These are phyloP conservation scores for Echinops telfairi DNA, from an alignment of 2,113 vertebrate genomes.

Conservation along the genomic window DNA sequence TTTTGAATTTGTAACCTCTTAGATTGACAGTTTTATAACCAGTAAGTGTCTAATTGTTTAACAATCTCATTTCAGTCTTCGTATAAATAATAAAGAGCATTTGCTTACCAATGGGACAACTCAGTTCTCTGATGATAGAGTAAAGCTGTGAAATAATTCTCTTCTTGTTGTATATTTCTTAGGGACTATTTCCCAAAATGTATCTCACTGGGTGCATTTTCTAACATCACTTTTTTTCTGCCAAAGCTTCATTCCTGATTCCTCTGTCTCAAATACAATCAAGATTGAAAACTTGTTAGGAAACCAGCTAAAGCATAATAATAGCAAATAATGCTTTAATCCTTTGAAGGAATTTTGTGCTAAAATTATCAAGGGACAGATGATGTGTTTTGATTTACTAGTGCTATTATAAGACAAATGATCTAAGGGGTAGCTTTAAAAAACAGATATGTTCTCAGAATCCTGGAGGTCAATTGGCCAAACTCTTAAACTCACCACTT, in stretches of 20 bases:
- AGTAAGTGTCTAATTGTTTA: not conserved
- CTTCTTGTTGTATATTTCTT: slow-evolving; percentile 12
- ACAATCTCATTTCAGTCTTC: not conserved
- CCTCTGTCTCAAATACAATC: slow-evolving; percentile 38
- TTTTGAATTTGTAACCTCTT: slow-evolving; percentile 4
- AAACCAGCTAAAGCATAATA: slow-evolving; percentile 35
- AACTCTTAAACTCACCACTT: not conserved
- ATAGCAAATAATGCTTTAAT: not conserved
- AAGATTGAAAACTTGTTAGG: not conserved
- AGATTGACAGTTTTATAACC: not conserved
- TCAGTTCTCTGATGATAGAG: not conserved
- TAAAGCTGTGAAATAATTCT: not conserved
- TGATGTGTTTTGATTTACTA: not conserved
- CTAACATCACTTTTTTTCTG: slow-evolving; percentile 26
- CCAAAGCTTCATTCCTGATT: not conserved
- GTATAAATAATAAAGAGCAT: not conserved
- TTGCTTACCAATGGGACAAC: not conserved
- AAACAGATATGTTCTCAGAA: not conserved
- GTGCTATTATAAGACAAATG: not conserved
- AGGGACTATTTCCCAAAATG: slow-evolving; percentile 20
- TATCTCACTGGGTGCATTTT: not conserved
- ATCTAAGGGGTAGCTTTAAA: not conserved
- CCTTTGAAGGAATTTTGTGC: slow-evolving; percentile 41
- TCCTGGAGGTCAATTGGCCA: not conserved
- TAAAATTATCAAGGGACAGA: slow-evolving; percentile 24